Base-by-base conservation (phyloP, 2,797 vertebrate species). In the Fundulus diaphanus region DNA sequence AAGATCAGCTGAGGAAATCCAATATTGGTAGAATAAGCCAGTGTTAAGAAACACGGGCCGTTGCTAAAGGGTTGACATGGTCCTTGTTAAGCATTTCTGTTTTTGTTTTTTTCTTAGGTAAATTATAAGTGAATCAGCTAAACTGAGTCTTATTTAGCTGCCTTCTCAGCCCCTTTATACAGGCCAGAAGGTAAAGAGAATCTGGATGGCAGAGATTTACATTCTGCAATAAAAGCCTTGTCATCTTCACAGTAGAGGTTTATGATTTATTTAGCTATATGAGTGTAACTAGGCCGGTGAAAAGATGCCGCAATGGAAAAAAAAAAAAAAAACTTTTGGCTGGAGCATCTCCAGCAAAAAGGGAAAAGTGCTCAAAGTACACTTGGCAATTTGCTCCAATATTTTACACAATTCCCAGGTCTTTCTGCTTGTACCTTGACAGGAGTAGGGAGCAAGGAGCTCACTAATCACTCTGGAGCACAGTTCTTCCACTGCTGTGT, bases 401-500 rank as follows among this genome's bases (percentile, higher is more conserved):
- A 77, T 83, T 81, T 70, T 68, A 78, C 73, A 76, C 69, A 73
- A 70, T 74, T 81, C 46, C 67, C 68, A 70, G 59, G 76, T 78
- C 68, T 79, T 74, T 78, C 66, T 77, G 71, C 79, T 82, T 37
- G 37, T n/a, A 76, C 80, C 79, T 74, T 75, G 70, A 78, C 83
- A 81, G 83, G 70, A 59, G 77, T 24, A 57, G 74, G 44, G 27
- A 81, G 78, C 78, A 66, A 76, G 87, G 59, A 77, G 85, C 82
- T 86, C 74, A 81, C 87, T 89, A 84, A 93, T 92, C 88, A 88
- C 82, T 78, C 72, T 72, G 65, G 86, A 90, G 85, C 89, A 82
- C 88, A 86, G 78, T 74, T 70, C 86, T 80, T 89, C 73, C 73
- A 78, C 89, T 88, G 88, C 90, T 92, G 86, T 85, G 89, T 91